A percentile compares a stretch with the other conserved stretches of the same genome.
Conservation (phyloP, 2,888 invertebrate genomes). For the Andrena camellia region DNA sequence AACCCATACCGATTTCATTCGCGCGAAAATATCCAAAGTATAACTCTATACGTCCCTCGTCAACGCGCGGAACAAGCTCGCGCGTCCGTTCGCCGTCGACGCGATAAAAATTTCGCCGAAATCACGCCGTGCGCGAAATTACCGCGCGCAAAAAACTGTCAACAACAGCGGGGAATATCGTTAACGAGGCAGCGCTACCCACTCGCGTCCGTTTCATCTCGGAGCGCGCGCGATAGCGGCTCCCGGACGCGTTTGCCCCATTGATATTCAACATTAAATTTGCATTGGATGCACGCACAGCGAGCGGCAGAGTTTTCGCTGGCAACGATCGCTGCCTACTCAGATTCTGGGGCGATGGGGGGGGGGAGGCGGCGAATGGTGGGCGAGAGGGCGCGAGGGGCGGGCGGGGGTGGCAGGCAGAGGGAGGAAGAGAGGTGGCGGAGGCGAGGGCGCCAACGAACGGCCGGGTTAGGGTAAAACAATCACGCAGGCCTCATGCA, state of each 20-base stretch:
- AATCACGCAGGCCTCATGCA: conserved; percentile 85
- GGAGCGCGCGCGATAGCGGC: neutral
- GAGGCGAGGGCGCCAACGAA: conserved; percentile 34
- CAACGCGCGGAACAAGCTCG: conserved; percentile 11
- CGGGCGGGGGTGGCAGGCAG: neutral
- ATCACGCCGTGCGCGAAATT: neutral
- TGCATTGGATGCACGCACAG: conserved; percentile 76
- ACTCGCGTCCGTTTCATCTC: conserved; percentile 48
- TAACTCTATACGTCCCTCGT: conserved; percentile 16
- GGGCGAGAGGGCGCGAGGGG: conserved; percentile 21
- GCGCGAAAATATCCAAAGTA: conserved; percentile 8
- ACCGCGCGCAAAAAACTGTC: conserved; percentile 52
- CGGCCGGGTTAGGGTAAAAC: conserved; percentile 82
- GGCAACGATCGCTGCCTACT: conserved; percentile 73
- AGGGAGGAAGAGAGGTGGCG: neutral
- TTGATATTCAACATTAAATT: conserved; percentile 80
- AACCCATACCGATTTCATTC: conserved; percentile 7
- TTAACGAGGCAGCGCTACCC: conserved; percentile 48
- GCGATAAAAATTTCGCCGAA: conserved; percentile 53
- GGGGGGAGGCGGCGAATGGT: conserved; percentile 5
- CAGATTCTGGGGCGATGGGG: conserved; percentile 74
- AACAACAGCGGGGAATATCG: conserved; percentile 61
- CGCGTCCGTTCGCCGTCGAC: conserved; percentile 4
- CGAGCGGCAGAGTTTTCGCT: conserved; percentile 66
- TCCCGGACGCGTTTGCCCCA: conserved; percentile 46